phyloP scores from a whole-genome alignment of 2,888 invertebrate species.

The Drosophila setosimentum region DNA sequence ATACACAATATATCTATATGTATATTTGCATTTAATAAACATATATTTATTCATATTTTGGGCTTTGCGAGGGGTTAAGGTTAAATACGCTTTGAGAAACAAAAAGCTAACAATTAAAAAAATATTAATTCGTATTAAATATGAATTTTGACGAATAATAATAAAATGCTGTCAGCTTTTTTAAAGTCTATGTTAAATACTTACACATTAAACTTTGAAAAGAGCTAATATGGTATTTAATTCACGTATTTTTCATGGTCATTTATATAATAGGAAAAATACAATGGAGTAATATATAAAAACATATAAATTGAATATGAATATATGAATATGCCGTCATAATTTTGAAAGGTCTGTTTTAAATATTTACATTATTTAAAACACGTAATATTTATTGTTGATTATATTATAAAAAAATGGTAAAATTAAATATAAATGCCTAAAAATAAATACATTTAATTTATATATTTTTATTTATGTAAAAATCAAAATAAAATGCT shows the following conservation, averaged over 20 bases:
- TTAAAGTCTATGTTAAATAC: slow-evolving; percentile 57
- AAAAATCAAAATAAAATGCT: slow-evolving; percentile 56
- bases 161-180: slow-evolving; percentile 42
- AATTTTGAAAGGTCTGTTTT: not conserved
- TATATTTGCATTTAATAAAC: not conserved
- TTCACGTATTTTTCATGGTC: not conserved
- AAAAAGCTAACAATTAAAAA: too few relatives aligned
- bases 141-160: not conserved
- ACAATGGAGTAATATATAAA: not conserved
- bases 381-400: not conserved
- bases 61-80: not conserved
- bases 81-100: too few relatives aligned
- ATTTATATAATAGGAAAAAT: not conserved
- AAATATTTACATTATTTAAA: not conserved
- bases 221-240: not conserved
- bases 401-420: not conserved
- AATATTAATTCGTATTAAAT: not conserved
- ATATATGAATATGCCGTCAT: not conserved
- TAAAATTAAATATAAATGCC: not conserved
- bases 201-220: slow-evolving; percentile 45
- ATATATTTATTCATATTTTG: slow-evolving; percentile 8
- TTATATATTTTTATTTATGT: slow-evolving; percentile 22
- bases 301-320: not conserved
- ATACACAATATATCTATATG: too few relatives aligned
- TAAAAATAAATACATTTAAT: slow-evolving; percentile 10